Evolutionary conservation across 2,113 vertebrate species (phyloP).

Genomic region (Amblyopsis rosae): DNA sequence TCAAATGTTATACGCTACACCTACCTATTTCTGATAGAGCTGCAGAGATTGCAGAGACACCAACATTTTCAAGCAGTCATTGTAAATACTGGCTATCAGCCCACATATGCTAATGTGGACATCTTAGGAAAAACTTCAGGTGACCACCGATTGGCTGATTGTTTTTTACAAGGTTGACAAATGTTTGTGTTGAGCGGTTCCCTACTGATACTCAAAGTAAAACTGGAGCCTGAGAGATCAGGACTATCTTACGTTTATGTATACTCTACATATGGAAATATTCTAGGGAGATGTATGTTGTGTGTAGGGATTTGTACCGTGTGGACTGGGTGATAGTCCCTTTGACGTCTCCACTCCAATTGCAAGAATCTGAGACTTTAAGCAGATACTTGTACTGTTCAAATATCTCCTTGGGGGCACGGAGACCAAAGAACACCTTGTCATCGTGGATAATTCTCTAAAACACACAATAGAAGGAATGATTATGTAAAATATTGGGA

Average conservation of each 20-base stretch:
- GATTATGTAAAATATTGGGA: background rate
- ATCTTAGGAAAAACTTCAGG: no score
- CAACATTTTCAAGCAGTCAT: no score
- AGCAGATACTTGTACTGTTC: slow-evolving; percentile 80
- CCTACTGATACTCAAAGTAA: no score
- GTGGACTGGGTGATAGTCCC: slow-evolving; percentile 49
- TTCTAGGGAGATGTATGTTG: background rate
- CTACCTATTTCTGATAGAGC: no score
- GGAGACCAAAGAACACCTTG: slow-evolving; percentile 82
- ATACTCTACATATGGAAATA: background rate
- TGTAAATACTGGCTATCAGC: no score
- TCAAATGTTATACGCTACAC: no score
- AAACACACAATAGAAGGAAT: background rate
- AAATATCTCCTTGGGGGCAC: slow-evolving; percentile 75
- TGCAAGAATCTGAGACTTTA: slow-evolving; percentile 70
- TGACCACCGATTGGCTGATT: no score
- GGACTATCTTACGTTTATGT: background rate
- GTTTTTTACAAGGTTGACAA: no score
- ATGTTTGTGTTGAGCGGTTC: no score
- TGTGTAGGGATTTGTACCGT: slow-evolving; percentile 67
- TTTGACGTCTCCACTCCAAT: slow-evolving; percentile 51
- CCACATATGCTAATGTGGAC: no score
- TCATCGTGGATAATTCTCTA: slow-evolving; percentile 71
- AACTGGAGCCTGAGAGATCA: no score
- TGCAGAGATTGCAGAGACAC: no score